Base-by-base conservation (phyloP, 2,888 invertebrate species). In the Chymomyza procnemis region DNA sequence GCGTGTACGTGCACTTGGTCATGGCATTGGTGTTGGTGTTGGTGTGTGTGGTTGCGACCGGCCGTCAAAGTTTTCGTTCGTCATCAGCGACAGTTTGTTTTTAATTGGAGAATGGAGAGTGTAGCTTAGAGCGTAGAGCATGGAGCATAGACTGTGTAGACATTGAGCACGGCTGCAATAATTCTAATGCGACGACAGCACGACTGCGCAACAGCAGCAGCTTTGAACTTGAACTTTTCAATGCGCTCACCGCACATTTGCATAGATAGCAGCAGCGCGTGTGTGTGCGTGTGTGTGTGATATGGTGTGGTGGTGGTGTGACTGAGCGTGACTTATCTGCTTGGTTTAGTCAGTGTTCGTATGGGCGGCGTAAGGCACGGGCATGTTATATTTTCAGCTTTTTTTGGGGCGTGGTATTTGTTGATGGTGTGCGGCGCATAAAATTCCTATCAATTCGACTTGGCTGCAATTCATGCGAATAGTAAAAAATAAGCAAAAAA, bases 191-290 rank as follows among this genome's bases (percentile, higher is more conserved):
- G 67, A 52, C 56, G 61, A 55, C 73, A 61, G 59, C 46, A 68
- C 47, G 26, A 66, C 64, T 26, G 48, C 62, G 57, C 41, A 22
- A 48, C 66, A 54, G 66, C 48, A 57, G 69, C 71, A 72, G 76
- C 80, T 85, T 88, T 90, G 90, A 90, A 90, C 90, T 90, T 90
- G 90, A 90, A 89, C 88, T 90, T 89, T 79, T 80, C 79, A 84
- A 83, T 85, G 74, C 83, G 74, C 68, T 64, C 70, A 72, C 6
- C 26, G 26, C 65, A 69, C 62, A 62, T 50, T 65, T 16, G 46
- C 50, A 47, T 30, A 56, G 5, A 55, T 34, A 46, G 18, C 34
- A 18, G 12, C n/a, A n/a, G n/a, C n/a, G n/a, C n/a, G n/a, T 52
- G 52, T 52, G 52, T 26, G 52, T 1, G 52, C n/a, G n/a, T n/a